These are phyloP conservation scores for Thalassoma bifasciatum DNA, from an alignment of 2,113 vertebrate species.

Conservation along the genomic window DNA sequence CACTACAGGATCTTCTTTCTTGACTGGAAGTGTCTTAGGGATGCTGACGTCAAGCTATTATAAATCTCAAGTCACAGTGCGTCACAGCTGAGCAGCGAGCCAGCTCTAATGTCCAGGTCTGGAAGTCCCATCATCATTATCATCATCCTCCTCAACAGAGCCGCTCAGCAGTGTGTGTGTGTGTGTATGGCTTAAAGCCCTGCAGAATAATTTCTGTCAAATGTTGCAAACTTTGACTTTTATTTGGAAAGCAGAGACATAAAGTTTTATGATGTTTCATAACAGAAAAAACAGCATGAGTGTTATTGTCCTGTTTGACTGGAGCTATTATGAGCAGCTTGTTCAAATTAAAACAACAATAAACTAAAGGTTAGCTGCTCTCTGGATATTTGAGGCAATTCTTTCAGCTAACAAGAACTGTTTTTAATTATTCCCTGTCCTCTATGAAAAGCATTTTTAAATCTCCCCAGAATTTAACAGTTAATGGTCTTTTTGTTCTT, in stretches of 20 bases:
- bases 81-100: constrained; percentile 43
- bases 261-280: background rate
- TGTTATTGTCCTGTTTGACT: background rate
- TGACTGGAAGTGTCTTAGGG: constrained; percentile 38
- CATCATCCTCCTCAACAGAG: constrained; percentile 45
- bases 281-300: background rate
- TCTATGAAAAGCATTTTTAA: too few relatives aligned
- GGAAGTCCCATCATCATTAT: constrained; percentile 71
- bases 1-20: constrained; percentile 44
- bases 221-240: background rate
- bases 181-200: background rate
- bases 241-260: background rate
- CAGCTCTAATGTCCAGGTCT: constrained; percentile 62
- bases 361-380: background rate
- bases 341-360: background rate
- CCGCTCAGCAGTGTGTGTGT: background rate
- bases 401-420: background rate
- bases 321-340: background rate
- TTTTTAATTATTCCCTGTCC: background rate
- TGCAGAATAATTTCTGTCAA: background rate
- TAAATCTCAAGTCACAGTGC: constrained; percentile 61
- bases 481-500: too few relatives aligned
- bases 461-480: too few relatives aligned
- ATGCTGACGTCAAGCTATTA: constrained; percentile 64
- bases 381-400: too few relatives aligned